These are phyloP conservation scores for Drosophila prostipennis DNA, from an alignment of 2,888 invertebrate species.

Conservation along the genomic window DNA sequence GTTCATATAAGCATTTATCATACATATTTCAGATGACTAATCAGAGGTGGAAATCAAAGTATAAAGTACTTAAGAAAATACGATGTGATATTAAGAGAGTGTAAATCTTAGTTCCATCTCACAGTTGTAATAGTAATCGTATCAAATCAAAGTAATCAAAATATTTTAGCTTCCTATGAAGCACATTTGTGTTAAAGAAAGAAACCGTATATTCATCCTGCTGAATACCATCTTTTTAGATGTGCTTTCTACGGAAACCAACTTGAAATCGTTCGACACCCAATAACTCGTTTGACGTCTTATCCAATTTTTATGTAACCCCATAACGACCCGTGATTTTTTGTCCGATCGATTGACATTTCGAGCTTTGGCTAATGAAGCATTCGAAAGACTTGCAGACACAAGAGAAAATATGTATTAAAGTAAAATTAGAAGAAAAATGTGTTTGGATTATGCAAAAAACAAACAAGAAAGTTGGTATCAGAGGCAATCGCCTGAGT, in stretches of 20 bases:
- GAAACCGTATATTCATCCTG: not conserved
- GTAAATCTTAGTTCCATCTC: no score
- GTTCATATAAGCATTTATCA: not conserved
- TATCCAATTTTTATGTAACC: slow-evolving; percentile 34
- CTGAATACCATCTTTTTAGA: not conserved
- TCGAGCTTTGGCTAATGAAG: slow-evolving; percentile 46
- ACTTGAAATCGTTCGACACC: not conserved
- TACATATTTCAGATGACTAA: not conserved
- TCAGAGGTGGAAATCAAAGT: not conserved
- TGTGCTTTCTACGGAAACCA: slow-evolving; percentile 17
- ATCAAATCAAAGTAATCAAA: no score
- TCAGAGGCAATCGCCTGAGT: not conserved
- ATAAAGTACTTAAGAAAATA: not conserved
- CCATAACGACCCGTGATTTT: slow-evolving; percentile 22
- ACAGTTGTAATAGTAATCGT: no score
- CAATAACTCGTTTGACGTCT: slow-evolving; percentile 18
- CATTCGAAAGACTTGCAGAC: slow-evolving; percentile 10
- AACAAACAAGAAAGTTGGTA: slow-evolving; percentile 1
- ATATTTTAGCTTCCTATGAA: no score
- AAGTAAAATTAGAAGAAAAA: not conserved
- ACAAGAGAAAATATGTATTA: slow-evolving; percentile 11
- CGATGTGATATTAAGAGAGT: no score
- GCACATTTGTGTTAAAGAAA: not conserved
- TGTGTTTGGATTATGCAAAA: slow-evolving; percentile 24
- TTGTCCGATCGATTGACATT: slow-evolving; percentile 40